These are phyloP conservation scores for Drosophila rufa DNA, from an alignment of 1,140 invertebrate genomes.

Conservation along the genomic window DNA sequence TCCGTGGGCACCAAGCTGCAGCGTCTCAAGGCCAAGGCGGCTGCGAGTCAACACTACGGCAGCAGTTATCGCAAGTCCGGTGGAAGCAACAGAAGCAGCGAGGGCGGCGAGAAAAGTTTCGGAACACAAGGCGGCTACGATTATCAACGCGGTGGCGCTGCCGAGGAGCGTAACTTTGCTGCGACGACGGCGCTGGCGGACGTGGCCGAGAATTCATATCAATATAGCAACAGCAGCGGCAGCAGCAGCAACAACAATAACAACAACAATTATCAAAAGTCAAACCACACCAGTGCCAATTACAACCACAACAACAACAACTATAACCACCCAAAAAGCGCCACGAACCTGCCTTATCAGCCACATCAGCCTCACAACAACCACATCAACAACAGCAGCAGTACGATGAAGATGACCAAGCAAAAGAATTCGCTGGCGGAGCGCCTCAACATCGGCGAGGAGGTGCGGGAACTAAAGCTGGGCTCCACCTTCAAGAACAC, in stretches of 20 bases:
- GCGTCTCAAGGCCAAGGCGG: slow-evolving; percentile 83
- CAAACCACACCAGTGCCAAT: slow-evolving; percentile 80
- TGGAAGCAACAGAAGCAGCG: slow-evolving; percentile 27
- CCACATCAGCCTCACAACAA: slow-evolving; percentile 39
- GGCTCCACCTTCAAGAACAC: slow-evolving; percentile 90
- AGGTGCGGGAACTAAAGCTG: slow-evolving; percentile 92
- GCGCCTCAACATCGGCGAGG: slow-evolving; percentile 89
- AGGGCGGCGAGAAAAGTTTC: slow-evolving; percentile 51
- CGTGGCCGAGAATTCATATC: slow-evolving; percentile 78
- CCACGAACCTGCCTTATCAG: slow-evolving; percentile 71
- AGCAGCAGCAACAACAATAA: background rate
- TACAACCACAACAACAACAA: slow-evolving; percentile 74
- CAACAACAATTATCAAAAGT: slow-evolving; percentile 77
- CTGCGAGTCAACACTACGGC: slow-evolving; percentile 77
- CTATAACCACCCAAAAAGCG: slow-evolving; percentile 63
- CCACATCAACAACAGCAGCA: slow-evolving; percentile 53
- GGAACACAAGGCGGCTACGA: slow-evolving; percentile 54
- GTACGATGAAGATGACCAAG: slow-evolving; percentile 82
- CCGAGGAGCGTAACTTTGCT: slow-evolving; percentile 74
- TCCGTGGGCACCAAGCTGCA: slow-evolving; percentile 79
- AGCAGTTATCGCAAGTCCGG: slow-evolving; percentile 69
- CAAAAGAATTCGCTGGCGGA: slow-evolving; percentile 77
- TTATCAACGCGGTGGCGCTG: slow-evolving; percentile 79
- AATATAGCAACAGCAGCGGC: slow-evolving; percentile 51
- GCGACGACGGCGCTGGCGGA: slow-evolving; percentile 69